Conservation (phyloP, 2,113 vertebrate genomes). For the Semicossyphus pulcher region DNA sequence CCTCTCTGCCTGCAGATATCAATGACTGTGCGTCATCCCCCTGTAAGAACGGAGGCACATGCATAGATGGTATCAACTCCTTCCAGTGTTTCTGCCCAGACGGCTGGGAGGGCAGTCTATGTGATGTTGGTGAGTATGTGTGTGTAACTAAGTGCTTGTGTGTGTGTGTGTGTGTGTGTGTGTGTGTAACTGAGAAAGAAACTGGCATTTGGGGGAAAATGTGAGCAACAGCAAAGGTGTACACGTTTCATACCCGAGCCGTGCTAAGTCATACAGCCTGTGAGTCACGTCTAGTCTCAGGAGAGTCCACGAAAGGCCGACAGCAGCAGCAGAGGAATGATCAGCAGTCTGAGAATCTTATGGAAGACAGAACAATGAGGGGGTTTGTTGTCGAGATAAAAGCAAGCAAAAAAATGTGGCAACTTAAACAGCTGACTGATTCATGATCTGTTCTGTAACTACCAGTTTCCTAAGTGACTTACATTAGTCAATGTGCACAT, state of each 20-base stretch:
- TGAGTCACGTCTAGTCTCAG: constrained; percentile 13
- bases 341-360: constrained; percentile 12
- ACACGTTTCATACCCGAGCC: neutral
- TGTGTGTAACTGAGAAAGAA: neutral
- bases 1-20: constrained; percentile 84
- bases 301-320: neutral
- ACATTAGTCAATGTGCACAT: neutral
- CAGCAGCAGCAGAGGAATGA: neutral
- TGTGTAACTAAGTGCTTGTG: neutral
- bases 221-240: neutral
- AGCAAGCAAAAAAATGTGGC: neutral
- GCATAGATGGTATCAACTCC: constrained; percentile 91
- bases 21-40: constrained; percentile 91
- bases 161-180: too few relatives aligned
- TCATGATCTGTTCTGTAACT: neutral
- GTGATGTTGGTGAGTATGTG: constrained; percentile 88
- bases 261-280: neutral
- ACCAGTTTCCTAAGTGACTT: neutral
- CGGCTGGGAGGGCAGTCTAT: constrained; percentile 93
- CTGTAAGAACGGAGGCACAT: constrained; percentile 93
- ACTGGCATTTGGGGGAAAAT: neutral
- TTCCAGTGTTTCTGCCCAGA: constrained; percentile 93
- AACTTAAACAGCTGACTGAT: neutral
- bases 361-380: neutral
- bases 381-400: constrained; percentile 15